Evolutionary conservation across 2,797 vertebrate species (phyloP), one percentile per base, ranked within the genome.

Genomic region (Neoniphon sammara): DNA sequence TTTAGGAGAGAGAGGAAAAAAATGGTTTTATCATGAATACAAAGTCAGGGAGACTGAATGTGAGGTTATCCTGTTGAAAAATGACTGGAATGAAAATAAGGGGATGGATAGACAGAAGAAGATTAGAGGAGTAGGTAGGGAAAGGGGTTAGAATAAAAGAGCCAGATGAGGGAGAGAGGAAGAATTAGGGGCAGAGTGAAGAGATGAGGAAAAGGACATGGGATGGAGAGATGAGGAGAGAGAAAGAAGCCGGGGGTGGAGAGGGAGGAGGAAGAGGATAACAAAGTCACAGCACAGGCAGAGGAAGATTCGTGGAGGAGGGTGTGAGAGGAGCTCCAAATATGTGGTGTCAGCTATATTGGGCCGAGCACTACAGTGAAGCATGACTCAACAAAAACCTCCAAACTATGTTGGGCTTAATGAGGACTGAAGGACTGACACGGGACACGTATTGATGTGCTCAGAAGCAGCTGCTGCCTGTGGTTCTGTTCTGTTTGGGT

Each of bases 301-400:
- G 39, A 42, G 36, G 36, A 39, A 39, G 39, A 36, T 36, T 3
- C 11, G 39, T 11, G 39, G 10, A 42, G 12, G 39, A 10, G 12
- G 14, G 14, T 21, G 14, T 54, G 55, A 14, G 36, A 47, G 46
- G 60, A 23, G 54, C 42, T 67, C 55, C 42, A 69, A 66, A 86
- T 64, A 39, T 82, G 76, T 77, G 46, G 63, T 25, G 49, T 88
- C 89, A 82, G 84, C 84, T 59, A 55, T 50, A 73, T 81, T 59
- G 47, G 58, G 12, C 60, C 12, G 11, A 75, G 73, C 74, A 53
- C 66, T 56, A 63, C 74, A 55, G 68, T 56, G 61, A 81, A 87
- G 56, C 83, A 82, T 87, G 87, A 89, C 84, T 91, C 84, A 18
- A 71, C 84, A 75, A 75, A 88, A 88, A 66, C 56, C 52, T 63